Evolutionary conservation across 2,797 vertebrate genomes (phyloP).

Genomic region (Distichodus sexfasciatus): DNA sequence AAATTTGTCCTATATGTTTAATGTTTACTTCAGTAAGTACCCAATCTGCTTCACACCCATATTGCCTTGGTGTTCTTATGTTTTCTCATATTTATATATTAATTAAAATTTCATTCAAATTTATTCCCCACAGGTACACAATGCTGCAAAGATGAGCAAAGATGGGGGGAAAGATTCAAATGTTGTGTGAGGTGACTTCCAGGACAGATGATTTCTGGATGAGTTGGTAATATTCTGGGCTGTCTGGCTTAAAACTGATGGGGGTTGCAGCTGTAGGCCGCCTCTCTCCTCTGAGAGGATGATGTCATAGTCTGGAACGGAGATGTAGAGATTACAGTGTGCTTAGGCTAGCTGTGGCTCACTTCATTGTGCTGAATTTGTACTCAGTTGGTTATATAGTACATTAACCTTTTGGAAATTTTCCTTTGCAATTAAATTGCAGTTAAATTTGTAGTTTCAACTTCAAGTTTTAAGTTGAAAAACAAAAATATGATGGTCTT

Average conservation of each 20-base stretch:
- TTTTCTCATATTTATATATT: too few relatives aligned
- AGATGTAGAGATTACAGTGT: constrained; percentile 63
- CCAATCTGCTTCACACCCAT: too few relatives aligned
- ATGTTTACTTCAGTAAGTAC: too few relatives aligned
- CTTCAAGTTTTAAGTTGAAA: neutral
- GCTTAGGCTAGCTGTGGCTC: constrained; percentile 47
- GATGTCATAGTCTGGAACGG: constrained; percentile 67
- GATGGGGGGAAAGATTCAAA: neutral
- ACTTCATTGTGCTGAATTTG: constrained; percentile 29
- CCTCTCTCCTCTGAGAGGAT: constrained; percentile 57
- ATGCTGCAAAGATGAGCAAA: neutral
- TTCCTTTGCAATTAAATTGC: neutral
- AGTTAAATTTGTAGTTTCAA: too few relatives aligned
- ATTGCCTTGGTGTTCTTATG: too few relatives aligned
- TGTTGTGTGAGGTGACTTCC: neutral
- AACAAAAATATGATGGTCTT: neutral
- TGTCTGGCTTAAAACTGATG: constrained; percentile 40
- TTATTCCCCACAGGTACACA: neutral
- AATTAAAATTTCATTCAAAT: too few relatives aligned
- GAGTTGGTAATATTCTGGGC: constrained; percentile 26
- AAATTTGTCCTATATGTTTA: neutral
- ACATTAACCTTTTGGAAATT: neutral
- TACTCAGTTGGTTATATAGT: constrained; percentile 2
- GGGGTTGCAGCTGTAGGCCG: constrained; percentile 45
- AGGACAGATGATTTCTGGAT: constrained; percentile 3